phyloP scores from a whole-genome alignment of 2,113 vertebrate genomes.

The Edolisoma coerulescens region DNA sequence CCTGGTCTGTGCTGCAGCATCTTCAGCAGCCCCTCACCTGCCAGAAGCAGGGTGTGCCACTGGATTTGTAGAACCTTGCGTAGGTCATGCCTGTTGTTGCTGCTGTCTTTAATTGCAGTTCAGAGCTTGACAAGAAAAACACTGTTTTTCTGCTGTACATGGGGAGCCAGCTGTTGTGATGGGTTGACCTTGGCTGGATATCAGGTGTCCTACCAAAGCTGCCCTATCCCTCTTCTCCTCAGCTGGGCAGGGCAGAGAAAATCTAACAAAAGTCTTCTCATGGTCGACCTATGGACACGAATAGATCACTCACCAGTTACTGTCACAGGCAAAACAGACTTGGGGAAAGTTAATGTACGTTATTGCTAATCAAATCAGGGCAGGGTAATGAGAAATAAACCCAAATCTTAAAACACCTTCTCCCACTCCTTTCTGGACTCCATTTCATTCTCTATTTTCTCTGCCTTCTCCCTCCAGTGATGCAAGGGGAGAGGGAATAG shows the following conservation, averaged over 20 bases:
- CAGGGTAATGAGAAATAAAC: background rate
- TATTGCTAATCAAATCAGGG: background rate
- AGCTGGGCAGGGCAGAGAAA: background rate
- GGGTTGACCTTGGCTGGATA: background rate
- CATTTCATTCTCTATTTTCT: background rate
- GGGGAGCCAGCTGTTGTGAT: background rate
- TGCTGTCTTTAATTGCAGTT: background rate
- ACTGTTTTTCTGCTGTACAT: background rate
- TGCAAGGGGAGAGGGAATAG: background rate
- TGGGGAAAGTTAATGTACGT: background rate
- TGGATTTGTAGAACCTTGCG: background rate
- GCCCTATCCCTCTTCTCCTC: background rate
- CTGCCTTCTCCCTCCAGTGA: background rate
- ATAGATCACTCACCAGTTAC: background rate
- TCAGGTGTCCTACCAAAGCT: background rate
- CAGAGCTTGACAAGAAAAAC: background rate
- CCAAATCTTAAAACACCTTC: background rate
- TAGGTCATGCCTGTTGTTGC: background rate
- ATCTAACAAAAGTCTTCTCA: background rate
- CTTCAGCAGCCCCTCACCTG: background rate
- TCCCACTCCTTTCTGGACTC: background rate
- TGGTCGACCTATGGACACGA: background rate
- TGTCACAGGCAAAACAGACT: background rate
- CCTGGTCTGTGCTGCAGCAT: background rate
- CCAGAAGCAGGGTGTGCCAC: background rate